Percentiles rank a stretch among this genome's conserved stretches.
Evolutionary conservation across 2,797 vertebrate species (phyloP).

Genomic region (Philypnodon macrostomus): DNA sequence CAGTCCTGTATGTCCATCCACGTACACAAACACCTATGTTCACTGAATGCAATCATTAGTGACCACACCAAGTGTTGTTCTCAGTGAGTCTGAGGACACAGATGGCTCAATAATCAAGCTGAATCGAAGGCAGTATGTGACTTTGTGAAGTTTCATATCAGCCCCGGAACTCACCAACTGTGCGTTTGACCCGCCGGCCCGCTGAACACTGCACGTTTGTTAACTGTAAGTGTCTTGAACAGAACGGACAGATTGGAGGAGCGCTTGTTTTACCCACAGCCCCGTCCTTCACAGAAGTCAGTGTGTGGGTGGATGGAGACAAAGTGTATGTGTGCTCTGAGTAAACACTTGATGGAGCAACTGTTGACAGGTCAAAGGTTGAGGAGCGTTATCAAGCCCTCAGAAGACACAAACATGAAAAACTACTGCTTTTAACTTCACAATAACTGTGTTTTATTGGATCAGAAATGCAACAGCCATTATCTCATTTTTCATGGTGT

Average conservation of each 20-base stretch:
- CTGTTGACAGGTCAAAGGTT: conserved; percentile 62
- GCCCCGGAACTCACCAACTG: background rate
- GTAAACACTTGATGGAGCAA: conserved; percentile 30
- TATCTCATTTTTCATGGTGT: too few species aligned
- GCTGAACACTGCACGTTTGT: background rate
- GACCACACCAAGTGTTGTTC: too few species aligned
- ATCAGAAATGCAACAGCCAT: too few species aligned
- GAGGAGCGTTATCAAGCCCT: conserved; percentile 33
- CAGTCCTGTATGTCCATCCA: too few species aligned
- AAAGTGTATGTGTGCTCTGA: conserved; percentile 53
- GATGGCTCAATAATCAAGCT: conserved; percentile 1
- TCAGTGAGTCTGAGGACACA: background rate
- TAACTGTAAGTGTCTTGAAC: background rate
- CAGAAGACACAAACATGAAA: conserved; percentile 38
- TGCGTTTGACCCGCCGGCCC: background rate
- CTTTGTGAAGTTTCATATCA: conserved; percentile 1
- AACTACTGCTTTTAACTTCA: background rate
- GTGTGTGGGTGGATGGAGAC: conserved; percentile 18
- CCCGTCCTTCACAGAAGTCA: conserved; percentile 14
- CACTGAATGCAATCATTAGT: too few species aligned
- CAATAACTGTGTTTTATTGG: conserved; percentile 1
- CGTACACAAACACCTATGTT: too few species aligned
- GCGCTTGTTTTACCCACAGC: conserved; percentile 7
- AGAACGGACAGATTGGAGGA: conserved; percentile 15
- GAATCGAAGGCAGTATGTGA: background rate